phyloP scores from a whole-genome alignment of 37 sponge, comb jelly and placozoan genomes.

The Haliclona indistincta region DNA sequence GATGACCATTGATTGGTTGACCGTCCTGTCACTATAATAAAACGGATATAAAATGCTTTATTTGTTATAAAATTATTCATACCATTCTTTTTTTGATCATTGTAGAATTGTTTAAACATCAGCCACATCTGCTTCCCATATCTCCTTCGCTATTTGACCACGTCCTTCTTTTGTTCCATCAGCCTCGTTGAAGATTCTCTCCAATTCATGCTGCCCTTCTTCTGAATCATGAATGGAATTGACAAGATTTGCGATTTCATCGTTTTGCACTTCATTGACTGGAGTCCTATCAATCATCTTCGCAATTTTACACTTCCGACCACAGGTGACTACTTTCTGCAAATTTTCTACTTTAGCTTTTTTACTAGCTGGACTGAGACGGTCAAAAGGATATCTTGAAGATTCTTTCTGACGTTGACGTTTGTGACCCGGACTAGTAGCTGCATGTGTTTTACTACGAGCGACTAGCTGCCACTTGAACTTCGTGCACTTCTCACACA shows the following conservation, averaged over 20 bases:
- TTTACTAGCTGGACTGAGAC: not conserved
- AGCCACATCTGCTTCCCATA: slow-evolving; percentile 21
- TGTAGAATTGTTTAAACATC: not conserved
- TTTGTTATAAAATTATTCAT: not conserved
- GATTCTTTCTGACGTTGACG: not conserved
- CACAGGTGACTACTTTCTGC: too few species aligned
- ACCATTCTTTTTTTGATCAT: slow-evolving; percentile 23
- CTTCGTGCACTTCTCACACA: not conserved
- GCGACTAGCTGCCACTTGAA: slow-evolving; percentile 1
- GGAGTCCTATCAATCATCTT: not conserved
- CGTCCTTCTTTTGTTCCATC: slow-evolving; percentile 1
- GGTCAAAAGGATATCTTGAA: not conserved
- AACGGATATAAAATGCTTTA: not conserved
- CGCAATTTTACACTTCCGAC: not conserved
- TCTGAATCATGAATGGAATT: not conserved
- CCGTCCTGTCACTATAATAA: not conserved
- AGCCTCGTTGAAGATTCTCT: not conserved
- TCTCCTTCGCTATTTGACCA: not conserved
- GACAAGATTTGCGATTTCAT: slow-evolving; percentile 1
- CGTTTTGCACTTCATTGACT: slow-evolving; percentile 7
- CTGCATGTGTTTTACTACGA: not conserved
- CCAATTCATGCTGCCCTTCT: not conserved
- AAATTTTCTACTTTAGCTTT: not conserved
- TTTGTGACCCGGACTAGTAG: not conserved
- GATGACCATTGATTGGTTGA: slow-evolving; percentile 3